phyloP scores from a whole-genome alignment of 2,797 vertebrate genomes.

The Falco biarmicus region DNA sequence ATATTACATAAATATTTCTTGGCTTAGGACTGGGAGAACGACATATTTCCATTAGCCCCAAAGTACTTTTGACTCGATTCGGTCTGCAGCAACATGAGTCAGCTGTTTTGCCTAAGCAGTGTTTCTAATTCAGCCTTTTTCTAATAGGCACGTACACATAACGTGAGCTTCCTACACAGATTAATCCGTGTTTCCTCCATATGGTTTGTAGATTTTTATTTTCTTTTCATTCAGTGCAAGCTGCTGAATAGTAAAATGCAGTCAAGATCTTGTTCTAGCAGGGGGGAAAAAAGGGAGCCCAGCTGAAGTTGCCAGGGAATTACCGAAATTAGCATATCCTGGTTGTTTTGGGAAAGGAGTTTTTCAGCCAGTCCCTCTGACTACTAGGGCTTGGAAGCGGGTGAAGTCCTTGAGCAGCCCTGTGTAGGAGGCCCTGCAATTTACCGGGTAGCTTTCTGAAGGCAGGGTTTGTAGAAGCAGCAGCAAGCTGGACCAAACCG shows the following conservation, averaged over 20 bases:
- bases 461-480: background rate
- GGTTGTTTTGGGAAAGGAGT: background rate
- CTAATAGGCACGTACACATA: constrained; percentile 61
- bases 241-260: constrained; percentile 65
- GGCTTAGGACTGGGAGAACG: background rate
- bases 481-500: background rate
- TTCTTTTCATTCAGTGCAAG: constrained; percentile 53
- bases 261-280: constrained; percentile 11
- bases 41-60: background rate
- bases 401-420: background rate
- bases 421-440: background rate
- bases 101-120: constrained; percentile 70
- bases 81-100: constrained; percentile 44
- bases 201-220: constrained; percentile 72
- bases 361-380: background rate
- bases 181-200: constrained; percentile 77
- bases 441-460: background rate
- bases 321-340: background rate
- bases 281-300: constrained; percentile 8
- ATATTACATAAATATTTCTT: constrained; percentile 5
- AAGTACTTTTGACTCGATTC: constrained; percentile 6
- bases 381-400: background rate
- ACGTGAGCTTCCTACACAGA: constrained; percentile 71
- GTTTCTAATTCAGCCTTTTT: constrained; percentile 68
- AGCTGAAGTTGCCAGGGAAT: background rate